Base-by-base conservation (phyloP, 2,888 invertebrate species). In the Siphlonurus alternatus region DNA sequence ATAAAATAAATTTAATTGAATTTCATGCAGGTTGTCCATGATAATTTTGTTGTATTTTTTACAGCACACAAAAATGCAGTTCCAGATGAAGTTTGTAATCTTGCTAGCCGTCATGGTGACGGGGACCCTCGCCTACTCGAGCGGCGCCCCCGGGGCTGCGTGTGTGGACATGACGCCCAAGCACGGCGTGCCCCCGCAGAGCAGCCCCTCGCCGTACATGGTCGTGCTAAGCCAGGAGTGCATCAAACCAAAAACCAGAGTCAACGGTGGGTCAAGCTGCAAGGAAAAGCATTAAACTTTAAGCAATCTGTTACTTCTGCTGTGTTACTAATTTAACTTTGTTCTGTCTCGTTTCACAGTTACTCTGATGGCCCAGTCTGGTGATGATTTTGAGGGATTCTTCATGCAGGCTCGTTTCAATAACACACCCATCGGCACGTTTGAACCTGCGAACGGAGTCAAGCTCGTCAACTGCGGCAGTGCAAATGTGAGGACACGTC, bases 371-470 rank as follows among this genome's bases (percentile, higher is more conserved):
- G 81, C 81, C 1, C 64, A 65, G 53, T 72, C 75, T 10, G 74
- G 74, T 5, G 81, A 79, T 19, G 75, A 83, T 1, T 89, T 90
- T 77, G 86, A 88, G 70, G 89, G 90, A 19, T 90, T 89, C 79
- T 88, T 90, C 75, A 76, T 90, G 59, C 90, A 90, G 77, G 89
- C 88, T 0, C 83, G 89, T 54, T 74, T 79, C 2, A 80, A 80
- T 3, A 88, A 89, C 69, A 81, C 79, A 10, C 79, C 82, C 66
- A 82, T 83, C 0, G 81, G 88, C 71, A 80, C 84, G 67, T 90
- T 87, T 74, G 75, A 77, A n/a, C 73, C 84, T 7, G 74, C 80
- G 10, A 73, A 77, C 25, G 67, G 79, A 70, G 79, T 81, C 1
- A 79, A 81, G 70, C 74, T 78, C 19, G 73, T 83, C 66, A 76